phyloP scores from a whole-genome alignment of 2,888 invertebrate species.

The Melieria crassipennis region DNA sequence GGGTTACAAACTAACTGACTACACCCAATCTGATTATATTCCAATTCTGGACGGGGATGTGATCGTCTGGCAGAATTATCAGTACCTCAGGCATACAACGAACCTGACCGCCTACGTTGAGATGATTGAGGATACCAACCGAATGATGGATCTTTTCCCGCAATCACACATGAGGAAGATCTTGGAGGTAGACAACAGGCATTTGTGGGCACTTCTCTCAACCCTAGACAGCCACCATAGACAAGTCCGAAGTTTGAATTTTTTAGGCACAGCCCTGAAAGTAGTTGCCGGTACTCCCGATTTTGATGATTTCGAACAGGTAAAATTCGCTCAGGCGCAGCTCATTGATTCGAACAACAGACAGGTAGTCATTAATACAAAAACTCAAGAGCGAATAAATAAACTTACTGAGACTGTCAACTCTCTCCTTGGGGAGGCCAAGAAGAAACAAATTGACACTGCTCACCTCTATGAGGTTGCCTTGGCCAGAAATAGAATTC shows the following conservation, averaged over 20 bases:
- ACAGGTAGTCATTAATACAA: conserved; percentile 22
- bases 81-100: no score
- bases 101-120: neutral
- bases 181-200: no score
- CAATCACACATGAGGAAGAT: no score
- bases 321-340: conserved; percentile 12
- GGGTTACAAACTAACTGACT: neutral
- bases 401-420: conserved; percentile 18
- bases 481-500: conserved; percentile 19
- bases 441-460: conserved; percentile 15
- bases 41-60: neutral
- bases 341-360: conserved; percentile 23
- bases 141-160: no score
- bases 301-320: no score
- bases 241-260: no score
- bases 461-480: conserved; percentile 9
- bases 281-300: no score
- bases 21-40: neutral
- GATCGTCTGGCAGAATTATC: neutral
- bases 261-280: no score
- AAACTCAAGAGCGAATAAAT: conserved; percentile 20
- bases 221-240: no score
- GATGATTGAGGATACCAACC: neutral
- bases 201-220: no score
- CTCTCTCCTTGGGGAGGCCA: neutral